phyloP scores from a whole-genome alignment of 2,113 vertebrate genomes.

The Diadophis punctatus region DNA sequence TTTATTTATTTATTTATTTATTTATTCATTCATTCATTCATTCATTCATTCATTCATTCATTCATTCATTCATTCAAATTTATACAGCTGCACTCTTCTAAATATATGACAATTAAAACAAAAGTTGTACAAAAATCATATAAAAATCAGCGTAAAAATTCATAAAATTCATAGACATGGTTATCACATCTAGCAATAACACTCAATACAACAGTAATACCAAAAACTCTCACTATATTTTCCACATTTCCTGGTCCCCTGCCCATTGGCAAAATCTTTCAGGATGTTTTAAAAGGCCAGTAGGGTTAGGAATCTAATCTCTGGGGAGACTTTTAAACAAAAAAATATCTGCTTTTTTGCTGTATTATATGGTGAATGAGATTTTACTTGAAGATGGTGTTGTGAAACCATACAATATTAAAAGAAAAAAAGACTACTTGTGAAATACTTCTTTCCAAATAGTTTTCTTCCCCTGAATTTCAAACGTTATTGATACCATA shows the following conservation, averaged over 20 bases:
- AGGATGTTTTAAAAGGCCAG: not conserved
- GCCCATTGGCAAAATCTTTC: not conserved
- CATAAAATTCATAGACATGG: not conserved
- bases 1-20: too few relatives aligned
- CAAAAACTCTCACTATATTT: not conserved
- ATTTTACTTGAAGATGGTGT: not conserved
- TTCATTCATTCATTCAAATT: not conserved
- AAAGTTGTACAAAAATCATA: not conserved
- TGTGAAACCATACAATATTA: conserved; percentile 19
- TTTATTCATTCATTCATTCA: not conserved
- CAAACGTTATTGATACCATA: conserved; percentile 8
- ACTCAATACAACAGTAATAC: not conserved
- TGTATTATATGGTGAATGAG: conserved; percentile 38
- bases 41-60: not conserved
- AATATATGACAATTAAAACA: not conserved
- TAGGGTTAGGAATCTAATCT: not conserved
- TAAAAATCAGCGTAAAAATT: not conserved
- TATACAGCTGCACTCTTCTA: not conserved
- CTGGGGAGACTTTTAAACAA: conserved; percentile 33
- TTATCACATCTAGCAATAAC: not conserved
- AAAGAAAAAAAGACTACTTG: not conserved
- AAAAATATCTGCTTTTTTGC: conserved; percentile 47
- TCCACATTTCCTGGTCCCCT: not conserved
- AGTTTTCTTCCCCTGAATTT: not conserved
- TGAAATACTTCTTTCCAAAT: conserved; percentile 4